Percentiles rank a stretch among this genome's conserved stretches.
phyloP scores from a whole-genome alignment of 2,113 vertebrate genomes.

The Serranochromis macrocephalus region DNA sequence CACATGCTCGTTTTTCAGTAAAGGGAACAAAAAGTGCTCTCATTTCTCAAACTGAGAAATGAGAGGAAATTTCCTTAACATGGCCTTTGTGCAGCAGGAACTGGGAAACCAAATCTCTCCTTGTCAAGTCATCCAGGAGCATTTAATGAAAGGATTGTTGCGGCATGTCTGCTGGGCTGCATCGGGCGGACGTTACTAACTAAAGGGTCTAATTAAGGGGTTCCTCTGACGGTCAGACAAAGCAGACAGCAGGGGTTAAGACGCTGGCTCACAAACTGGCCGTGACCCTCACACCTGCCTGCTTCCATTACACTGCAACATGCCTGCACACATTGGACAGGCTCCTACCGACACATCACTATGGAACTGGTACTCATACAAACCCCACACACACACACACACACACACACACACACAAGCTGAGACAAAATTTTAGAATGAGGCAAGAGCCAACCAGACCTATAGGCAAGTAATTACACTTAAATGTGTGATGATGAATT shows the following conservation, averaged over 20 bases:
- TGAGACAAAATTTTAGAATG: background rate
- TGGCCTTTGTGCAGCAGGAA: constrained; percentile 27
- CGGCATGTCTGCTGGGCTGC: constrained; percentile 30
- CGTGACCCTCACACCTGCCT: constrained; percentile 69
- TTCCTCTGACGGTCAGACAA: constrained; percentile 56
- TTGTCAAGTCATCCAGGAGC: constrained; percentile 63
- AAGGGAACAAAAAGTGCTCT: background rate
- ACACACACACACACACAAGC: background rate
- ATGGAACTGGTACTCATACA: background rate
- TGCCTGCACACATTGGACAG: constrained; percentile 19
- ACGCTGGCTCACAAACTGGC: constrained; percentile 56
- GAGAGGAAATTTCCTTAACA: constrained; percentile 2
- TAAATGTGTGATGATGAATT: background rate
- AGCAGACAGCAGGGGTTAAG: constrained; percentile 61
- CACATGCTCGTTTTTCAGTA: background rate
- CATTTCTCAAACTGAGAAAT: constrained; percentile 8
- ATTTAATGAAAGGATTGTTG: constrained; percentile 65
- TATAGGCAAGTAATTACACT: background rate
- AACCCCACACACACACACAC: constrained; percentile 13
- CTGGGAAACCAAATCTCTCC: background rate
- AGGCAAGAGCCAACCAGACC: background rate
- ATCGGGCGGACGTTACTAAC: constrained; percentile 25
- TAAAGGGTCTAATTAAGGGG: constrained; percentile 60
- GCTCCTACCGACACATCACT: constrained; percentile 4
- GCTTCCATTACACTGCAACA: constrained; percentile 49